These are phyloP conservation scores for Tachystola acroxantha DNA, from an alignment of 2,888 invertebrate species.

Conservation along the genomic window DNA sequence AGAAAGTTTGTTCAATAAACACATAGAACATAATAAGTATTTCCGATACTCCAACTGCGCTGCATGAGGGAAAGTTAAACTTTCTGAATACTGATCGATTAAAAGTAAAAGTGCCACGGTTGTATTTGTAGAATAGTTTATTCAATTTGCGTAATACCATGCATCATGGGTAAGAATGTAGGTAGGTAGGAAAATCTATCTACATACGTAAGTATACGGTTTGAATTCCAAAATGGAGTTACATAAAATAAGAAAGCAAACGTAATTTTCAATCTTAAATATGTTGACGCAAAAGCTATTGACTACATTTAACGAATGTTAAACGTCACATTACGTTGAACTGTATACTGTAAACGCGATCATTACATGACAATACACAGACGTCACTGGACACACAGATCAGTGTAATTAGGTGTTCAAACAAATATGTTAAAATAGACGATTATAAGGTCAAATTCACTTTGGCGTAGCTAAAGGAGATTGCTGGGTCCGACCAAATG, in stretches of 20 bases:
- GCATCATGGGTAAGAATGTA: slow-evolving; percentile 26
- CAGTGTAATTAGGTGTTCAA: slow-evolving; percentile 23
- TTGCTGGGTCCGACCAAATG: background rate
- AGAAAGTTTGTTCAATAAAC: slow-evolving; percentile 24
- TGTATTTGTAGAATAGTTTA: slow-evolving; percentile 31
- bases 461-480: background rate
- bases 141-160: slow-evolving; percentile 42
- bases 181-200: too few relatives aligned
- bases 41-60: slow-evolving; percentile 6
- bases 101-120: slow-evolving; percentile 59
- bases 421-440: slow-evolving; percentile 5
- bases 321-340: background rate
- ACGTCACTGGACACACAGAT: slow-evolving; percentile 16
- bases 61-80: slow-evolving; percentile 51
- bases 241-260: slow-evolving; percentile 12
- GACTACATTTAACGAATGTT: slow-evolving; percentile 3
- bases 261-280: background rate
- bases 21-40: slow-evolving; percentile 1
- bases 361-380: slow-evolving; percentile 8
- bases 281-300: background rate
- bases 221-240: slow-evolving; percentile 9
- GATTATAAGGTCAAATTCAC: background rate
- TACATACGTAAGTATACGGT: too few relatives aligned
- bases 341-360: background rate
- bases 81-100: slow-evolving; percentile 66